A percentile compares a stretch with the other conserved stretches of the same genome.
Conservation (phyloP, 2,797 vertebrate species). For the Heliangelus exortis region DNA sequence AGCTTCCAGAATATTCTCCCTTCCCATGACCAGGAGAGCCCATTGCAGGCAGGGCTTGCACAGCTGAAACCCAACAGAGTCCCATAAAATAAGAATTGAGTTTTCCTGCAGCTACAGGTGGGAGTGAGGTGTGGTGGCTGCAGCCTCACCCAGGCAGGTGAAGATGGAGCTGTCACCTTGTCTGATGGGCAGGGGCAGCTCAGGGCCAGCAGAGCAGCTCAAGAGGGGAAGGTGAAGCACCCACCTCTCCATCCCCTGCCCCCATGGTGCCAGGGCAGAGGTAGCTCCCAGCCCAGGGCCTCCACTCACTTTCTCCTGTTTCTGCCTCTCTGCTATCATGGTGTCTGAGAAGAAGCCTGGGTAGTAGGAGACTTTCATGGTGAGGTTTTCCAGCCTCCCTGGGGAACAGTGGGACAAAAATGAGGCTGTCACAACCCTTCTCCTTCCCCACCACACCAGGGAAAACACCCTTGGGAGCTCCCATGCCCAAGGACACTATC, state of each 20-base stretch:
- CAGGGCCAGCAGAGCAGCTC: not conserved
- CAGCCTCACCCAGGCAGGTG: not conserved
- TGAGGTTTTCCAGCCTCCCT: not conserved
- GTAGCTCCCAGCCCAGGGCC: not conserved
- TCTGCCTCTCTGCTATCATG: not conserved
- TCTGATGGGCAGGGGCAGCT: not conserved
- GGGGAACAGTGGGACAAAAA: not conserved
- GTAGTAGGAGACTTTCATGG: not conserved
- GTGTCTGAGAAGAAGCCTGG: not conserved
- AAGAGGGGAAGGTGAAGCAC: rapidly evolving
- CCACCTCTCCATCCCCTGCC: not conserved
- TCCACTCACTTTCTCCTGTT: not conserved
- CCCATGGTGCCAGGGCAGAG: rapidly evolving
- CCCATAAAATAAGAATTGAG: not conserved
- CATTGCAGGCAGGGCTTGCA: not conserved
- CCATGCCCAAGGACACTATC: not conserved
- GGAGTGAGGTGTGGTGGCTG: not conserved
- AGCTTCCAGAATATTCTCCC: not conserved
- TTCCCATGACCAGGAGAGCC: not conserved
- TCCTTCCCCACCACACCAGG: not conserved
- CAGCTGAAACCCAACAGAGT: rapidly evolving
- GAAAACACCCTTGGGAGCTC: not conserved
- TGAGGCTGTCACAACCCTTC: not conserved
- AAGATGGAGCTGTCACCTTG: not conserved
- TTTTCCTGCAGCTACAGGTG: not conserved